A percentile compares a stretch with the other conserved stretches of the same genome.
Conservation (phyloP, 2,113 vertebrate genomes). For the Varanus salvator region DNA sequence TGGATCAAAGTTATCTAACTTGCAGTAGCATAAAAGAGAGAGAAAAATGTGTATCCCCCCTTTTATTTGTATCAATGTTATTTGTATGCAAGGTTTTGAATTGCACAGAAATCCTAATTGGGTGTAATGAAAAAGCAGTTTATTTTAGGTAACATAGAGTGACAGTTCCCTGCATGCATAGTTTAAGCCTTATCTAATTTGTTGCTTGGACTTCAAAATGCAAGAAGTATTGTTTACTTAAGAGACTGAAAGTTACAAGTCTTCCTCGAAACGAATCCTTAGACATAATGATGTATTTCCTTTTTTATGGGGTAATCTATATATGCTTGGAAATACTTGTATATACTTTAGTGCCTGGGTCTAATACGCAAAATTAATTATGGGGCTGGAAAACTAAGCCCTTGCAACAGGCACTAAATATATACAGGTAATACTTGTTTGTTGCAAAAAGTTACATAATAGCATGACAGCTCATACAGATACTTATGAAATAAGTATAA, state of each 20-base stretch:
- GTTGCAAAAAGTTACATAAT: conserved; percentile 17
- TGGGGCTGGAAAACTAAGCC: background rate
- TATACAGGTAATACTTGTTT: conserved; percentile 16
- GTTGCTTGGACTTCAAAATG: background rate
- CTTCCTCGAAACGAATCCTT: background rate
- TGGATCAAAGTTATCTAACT: background rate
- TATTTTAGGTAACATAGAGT: background rate
- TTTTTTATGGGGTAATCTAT: background rate
- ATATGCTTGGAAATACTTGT: background rate
- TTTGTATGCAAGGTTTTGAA: background rate
- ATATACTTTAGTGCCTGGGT: background rate
- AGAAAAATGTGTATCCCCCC: background rate
- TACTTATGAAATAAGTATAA: conserved; percentile 3
- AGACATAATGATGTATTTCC: background rate
- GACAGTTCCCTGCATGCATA: background rate
- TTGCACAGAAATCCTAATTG: background rate
- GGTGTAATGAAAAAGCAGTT: background rate
- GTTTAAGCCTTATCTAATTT: background rate
- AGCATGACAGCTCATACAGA: background rate
- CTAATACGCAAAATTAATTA: background rate
- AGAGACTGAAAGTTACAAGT: background rate
- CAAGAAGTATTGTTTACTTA: background rate
- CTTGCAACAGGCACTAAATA: background rate
- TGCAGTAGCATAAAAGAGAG: background rate
- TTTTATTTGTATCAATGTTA: background rate